phyloP scores from a whole-genome alignment of 2,797 vertebrate species.

The Dipus sagitta region DNA sequence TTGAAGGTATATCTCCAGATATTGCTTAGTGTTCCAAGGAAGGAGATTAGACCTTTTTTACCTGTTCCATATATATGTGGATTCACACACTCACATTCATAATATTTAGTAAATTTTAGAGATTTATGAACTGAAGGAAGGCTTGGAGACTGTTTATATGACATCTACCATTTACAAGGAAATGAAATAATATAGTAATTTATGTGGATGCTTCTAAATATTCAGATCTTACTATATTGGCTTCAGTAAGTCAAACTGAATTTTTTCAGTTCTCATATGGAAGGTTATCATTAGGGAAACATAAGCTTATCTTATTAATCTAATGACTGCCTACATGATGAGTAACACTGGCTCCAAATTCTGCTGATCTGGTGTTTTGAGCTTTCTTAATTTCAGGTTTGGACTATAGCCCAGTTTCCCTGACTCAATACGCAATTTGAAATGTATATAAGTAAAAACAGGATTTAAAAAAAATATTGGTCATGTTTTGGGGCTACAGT shows the following conservation, averaged over 20 bases:
- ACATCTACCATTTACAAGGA: neutral
- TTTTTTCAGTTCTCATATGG: constrained; percentile 20
- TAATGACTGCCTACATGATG: constrained; percentile 32
- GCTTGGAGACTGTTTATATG: neutral
- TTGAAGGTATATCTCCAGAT: neutral
- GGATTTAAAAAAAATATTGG: neutral
- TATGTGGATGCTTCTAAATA: constrained; percentile 9
- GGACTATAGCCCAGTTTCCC: neutral
- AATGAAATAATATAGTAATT: constrained; percentile 15
- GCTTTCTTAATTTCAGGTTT: constrained; percentile 22
- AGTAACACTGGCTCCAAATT: constrained; percentile 25
- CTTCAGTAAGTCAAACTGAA: neutral
- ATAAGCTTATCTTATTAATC: constrained; percentile 10
- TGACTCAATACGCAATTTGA: constrained; percentile 38
- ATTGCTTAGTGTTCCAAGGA: neutral
- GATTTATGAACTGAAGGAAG: neutral
- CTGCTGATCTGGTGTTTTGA: constrained; percentile 18
- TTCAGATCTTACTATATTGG: neutral
- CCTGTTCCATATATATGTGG: neutral
- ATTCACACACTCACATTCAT: neutral
- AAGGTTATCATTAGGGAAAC: constrained; percentile 46
- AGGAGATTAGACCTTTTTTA: neutral
- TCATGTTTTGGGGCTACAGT: neutral
- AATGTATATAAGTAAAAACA: neutral
- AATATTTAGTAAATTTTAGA: neutral